These are phyloP conservation scores for Scopus umbretta DNA, from an alignment of 2,113 vertebrate species.

Conservation along the genomic window DNA sequence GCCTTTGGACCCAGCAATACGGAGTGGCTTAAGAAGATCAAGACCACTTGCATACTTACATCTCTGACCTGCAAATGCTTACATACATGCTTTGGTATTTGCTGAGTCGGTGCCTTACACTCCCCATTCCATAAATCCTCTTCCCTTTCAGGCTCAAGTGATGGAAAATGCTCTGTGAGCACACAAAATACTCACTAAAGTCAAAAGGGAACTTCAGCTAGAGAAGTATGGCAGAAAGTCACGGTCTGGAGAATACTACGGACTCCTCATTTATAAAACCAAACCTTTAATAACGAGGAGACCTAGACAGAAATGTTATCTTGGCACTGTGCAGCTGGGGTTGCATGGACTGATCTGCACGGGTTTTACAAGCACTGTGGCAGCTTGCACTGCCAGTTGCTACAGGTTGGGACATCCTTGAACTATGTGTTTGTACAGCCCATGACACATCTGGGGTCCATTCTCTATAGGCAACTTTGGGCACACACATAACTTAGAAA, in stretches of 20 bases:
- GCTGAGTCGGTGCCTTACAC: background rate
- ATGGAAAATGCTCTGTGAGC: background rate
- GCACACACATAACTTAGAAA: background rate
- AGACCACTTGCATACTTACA: background rate
- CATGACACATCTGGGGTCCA: too few relatives aligned
- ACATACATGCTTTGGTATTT: background rate
- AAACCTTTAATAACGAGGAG: background rate
- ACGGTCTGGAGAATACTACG: background rate
- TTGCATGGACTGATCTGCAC: background rate
- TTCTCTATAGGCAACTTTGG: background rate
- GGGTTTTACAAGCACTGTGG: background rate
- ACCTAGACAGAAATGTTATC: background rate
- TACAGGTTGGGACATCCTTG: background rate
- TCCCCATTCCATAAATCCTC: slow-evolving; percentile 22
- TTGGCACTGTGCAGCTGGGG: too few relatives aligned
- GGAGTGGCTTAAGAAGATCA: background rate
- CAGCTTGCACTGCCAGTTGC: background rate
- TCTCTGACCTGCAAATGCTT: background rate
- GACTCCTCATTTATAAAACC: background rate
- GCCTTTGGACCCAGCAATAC: background rate
- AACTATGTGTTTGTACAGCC: background rate
- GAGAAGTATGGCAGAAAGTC: background rate
- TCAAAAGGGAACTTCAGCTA: background rate
- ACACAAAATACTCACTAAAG: background rate
- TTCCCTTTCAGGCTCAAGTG: background rate